These are phyloP conservation scores for Xenops minutus DNA, from an alignment of 2,797 vertebrate genomes.

Conservation along the genomic window DNA sequence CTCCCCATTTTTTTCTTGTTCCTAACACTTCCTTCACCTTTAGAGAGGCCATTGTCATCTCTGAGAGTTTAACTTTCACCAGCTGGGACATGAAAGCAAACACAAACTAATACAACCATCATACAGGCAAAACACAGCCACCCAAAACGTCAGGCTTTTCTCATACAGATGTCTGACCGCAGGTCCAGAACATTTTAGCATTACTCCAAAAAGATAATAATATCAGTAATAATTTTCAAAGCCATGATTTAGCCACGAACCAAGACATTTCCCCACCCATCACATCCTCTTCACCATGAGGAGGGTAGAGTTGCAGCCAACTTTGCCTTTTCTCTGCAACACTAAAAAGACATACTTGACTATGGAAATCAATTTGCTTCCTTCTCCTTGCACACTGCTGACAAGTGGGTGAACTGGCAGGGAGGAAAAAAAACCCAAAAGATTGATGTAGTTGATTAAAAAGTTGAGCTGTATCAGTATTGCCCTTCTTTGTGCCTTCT, in stretches of 20 bases:
- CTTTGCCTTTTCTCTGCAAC: background rate
- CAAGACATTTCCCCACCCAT: background rate
- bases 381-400: background rate
- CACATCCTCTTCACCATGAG: background rate
- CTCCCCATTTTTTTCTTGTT: background rate
- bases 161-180: background rate
- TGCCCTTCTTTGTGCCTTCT: background rate
- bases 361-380: background rate
- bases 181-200: background rate
- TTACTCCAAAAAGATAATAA: background rate
- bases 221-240: background rate
- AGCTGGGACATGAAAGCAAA: background rate
- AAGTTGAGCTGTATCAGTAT: background rate
- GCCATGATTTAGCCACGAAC: background rate
- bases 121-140: background rate
- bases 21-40: background rate
- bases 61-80: background rate
- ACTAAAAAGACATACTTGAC: background rate
- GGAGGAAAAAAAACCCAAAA: background rate
- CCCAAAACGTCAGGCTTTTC: background rate
- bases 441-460: background rate
- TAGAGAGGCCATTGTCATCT: background rate
- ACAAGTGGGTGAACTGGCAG: accelerated
- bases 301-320: background rate
- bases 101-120: background rate